A percentile compares a stretch with the other conserved stretches of the same genome.
These are phyloP conservation scores for Falco columbarius DNA, from an alignment of 2,797 vertebrate species.

Conservation along the genomic window DNA sequence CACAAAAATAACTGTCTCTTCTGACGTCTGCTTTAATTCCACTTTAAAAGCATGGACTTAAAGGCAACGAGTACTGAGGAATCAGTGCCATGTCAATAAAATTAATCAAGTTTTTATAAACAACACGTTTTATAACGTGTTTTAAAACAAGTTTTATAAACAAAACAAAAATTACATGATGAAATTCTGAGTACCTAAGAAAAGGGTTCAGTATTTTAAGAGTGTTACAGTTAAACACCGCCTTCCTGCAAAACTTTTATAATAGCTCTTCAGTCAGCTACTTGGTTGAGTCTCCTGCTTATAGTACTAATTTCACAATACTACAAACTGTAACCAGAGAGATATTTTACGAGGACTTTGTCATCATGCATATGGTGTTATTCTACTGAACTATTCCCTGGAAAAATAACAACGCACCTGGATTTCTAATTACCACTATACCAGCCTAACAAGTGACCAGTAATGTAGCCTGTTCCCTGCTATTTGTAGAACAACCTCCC, in stretches of 20 bases:
- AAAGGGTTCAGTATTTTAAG: neutral
- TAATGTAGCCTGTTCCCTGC: neutral
- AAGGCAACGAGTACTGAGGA: neutral
- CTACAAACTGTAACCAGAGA: neutral
- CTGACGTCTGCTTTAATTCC: neutral
- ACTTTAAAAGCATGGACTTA: neutral
- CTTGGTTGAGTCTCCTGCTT: neutral
- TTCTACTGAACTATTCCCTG: neutral
- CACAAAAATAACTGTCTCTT: neutral
- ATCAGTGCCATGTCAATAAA: neutral
- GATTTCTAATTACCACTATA: neutral
- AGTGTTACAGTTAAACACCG: neutral
- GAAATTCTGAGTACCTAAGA: neutral
- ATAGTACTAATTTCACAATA: neutral
- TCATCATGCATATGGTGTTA: slow-evolving; percentile 7
- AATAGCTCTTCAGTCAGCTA: neutral
- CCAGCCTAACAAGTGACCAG: neutral
- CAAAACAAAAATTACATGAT: too few species aligned
- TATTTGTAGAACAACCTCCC: neutral
- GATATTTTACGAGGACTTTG: slow-evolving; percentile 19
- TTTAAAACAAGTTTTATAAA: too few species aligned
- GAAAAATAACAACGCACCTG: slow-evolving; percentile 24
- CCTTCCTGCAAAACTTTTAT: neutral
- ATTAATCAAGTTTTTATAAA: neutral
- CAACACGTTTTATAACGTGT: neutral